Conservation (phyloP, 2,888 invertebrate species). For the Acanthosepion pharaonis region DNA sequence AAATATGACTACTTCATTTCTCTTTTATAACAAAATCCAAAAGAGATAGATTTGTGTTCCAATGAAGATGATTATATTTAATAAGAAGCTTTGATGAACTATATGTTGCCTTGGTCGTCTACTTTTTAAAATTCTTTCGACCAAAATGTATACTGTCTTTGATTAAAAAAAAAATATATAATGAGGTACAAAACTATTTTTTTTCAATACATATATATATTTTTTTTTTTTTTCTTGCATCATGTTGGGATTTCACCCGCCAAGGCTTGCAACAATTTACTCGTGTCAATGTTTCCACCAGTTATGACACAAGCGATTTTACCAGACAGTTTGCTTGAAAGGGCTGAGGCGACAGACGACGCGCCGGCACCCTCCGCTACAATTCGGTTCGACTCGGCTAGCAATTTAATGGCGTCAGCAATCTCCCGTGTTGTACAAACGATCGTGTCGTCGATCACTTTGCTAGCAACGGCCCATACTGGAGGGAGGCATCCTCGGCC, state of each 20-base stretch:
- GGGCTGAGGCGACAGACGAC: conserved; percentile 66
- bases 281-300: conserved; percentile 71
- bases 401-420: conserved; percentile 64
- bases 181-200: not conserved
- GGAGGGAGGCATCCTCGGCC: conserved; percentile 64
- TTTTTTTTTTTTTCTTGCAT: not conserved
- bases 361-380: conserved; percentile 73
- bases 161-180: not conserved
- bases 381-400: conserved; percentile 68
- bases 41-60: too few species aligned
- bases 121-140: too few species aligned
- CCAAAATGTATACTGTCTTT: not conserved
- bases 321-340: conserved; percentile 61
- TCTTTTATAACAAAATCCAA: too few species aligned
- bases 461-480: conserved; percentile 68
- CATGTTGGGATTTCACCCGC: not conserved
- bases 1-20: too few species aligned
- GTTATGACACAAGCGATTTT: conserved; percentile 71
- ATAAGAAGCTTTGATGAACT: too few species aligned
- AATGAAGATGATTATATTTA: too few species aligned
- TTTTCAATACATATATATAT: too few species aligned
- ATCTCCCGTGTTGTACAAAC: conserved; percentile 65
- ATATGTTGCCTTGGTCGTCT: too few species aligned
- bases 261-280: conserved; percentile 56
- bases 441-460: conserved; percentile 63